These are phyloP conservation scores for Sebastes cheni DNA, from an alignment of 2,797 vertebrate species.

Conservation along the genomic window DNA sequence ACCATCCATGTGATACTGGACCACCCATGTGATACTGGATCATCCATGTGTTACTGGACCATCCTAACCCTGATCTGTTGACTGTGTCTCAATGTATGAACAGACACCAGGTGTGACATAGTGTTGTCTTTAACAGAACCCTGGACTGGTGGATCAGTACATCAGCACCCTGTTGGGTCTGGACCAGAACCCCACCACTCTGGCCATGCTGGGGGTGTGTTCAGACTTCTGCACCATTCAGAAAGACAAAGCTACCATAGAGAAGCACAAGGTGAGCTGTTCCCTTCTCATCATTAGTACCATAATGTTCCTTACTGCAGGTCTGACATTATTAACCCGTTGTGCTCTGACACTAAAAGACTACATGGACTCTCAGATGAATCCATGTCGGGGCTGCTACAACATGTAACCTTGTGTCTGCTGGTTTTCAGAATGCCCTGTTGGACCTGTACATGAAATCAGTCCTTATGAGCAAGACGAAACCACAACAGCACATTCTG, in stretches of 20 bases:
- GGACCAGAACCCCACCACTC: constrained; percentile 86
- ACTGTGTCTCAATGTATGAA: not conserved
- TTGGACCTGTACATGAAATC: constrained; percentile 95
- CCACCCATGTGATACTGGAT: too few relatives aligned
- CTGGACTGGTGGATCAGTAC: constrained; percentile 90
- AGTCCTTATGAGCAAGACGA: constrained; percentile 93
- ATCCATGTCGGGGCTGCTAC: not conserved
- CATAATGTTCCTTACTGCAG: not conserved
- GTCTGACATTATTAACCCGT: not conserved
- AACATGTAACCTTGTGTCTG: not conserved
- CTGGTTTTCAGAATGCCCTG: constrained; percentile 82
- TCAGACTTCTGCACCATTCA: constrained; percentile 90
- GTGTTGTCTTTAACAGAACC: constrained; percentile 80
- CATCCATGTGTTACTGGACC: too few relatives aligned
- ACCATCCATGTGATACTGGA: too few relatives aligned
- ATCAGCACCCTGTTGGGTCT: constrained; percentile 88
- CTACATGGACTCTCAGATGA: not conserved
- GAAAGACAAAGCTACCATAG: constrained; percentile 87
- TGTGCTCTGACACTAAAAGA: not conserved
- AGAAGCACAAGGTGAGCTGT: constrained; percentile 86
- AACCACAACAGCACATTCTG: constrained; percentile 91
- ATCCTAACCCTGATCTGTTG: too few relatives aligned
- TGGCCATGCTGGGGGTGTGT: constrained; percentile 89
- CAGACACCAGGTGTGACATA: not conserved
- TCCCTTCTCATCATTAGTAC: too few relatives aligned